A percentile compares a stretch with the other conserved stretches of the same genome.
phyloP scores from a whole-genome alignment of 1,140 invertebrate species.

The Drosophila virilis region DNA sequence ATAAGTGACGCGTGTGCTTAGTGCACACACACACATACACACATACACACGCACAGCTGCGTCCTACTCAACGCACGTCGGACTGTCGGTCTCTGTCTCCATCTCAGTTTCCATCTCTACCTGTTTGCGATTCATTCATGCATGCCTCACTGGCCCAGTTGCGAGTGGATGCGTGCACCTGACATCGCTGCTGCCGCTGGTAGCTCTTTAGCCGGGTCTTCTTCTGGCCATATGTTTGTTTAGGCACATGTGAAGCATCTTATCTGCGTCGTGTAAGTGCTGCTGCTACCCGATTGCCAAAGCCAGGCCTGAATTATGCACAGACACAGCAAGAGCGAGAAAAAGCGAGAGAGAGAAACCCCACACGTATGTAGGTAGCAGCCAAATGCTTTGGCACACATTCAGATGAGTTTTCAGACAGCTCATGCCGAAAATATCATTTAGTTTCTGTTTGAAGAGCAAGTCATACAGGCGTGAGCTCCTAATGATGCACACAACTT shows the following conservation, averaged over 20 bases:
- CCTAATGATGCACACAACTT: slow-evolving; percentile 39
- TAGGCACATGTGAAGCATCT: slow-evolving; percentile 81
- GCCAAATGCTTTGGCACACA: slow-evolving; percentile 24
- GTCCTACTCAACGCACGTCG: slow-evolving; percentile 11
- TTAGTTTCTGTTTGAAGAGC: slow-evolving; percentile 40
- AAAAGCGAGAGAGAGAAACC: neutral
- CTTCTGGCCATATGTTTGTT: slow-evolving; percentile 59
- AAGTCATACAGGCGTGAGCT: slow-evolving; percentile 45
- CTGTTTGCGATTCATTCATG: slow-evolving; percentile 74
- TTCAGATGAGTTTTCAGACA: slow-evolving; percentile 26
- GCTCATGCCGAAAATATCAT: slow-evolving; percentile 53
- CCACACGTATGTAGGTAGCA: neutral
- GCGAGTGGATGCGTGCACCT: slow-evolving; percentile 53
- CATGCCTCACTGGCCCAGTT: slow-evolving; percentile 67
- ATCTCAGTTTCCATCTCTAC: slow-evolving; percentile 13
- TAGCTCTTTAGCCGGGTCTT: slow-evolving; percentile 6
- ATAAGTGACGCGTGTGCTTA: slow-evolving; percentile 76
- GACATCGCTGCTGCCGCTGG: slow-evolving; percentile 26
- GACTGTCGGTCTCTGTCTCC: slow-evolving; percentile 6
- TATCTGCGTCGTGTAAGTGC: slow-evolving; percentile 65
- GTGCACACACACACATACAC: slow-evolving; percentile 45
- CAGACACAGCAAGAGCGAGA: neutral
- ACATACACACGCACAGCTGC: slow-evolving; percentile 24
- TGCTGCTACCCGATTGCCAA: slow-evolving; percentile 26
- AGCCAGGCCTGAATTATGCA: slow-evolving; percentile 57